Evolutionary conservation across 2,888 invertebrate species (phyloP), one percentile per base, ranked within the genome.

Genomic region (Pseudococcus viburni): DNA sequence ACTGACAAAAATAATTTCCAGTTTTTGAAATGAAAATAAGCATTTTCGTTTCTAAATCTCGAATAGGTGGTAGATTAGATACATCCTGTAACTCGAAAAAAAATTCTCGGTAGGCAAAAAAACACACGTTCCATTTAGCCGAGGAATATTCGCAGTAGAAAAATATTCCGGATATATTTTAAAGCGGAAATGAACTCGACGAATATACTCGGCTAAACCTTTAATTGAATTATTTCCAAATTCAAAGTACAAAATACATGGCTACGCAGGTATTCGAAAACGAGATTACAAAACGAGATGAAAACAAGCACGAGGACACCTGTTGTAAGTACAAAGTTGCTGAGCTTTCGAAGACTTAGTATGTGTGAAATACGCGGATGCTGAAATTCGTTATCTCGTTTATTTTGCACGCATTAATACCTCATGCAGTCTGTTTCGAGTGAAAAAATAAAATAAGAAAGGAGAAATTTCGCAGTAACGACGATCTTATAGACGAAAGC

Each of bases 241-340:
- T 19, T n/a, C 46, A 46, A 83, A 83, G 33, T 42, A 42, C 42
- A 42, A 42, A 6, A 42, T 42, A 42, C 42, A 42, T 3, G 26
- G 26, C 26, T 33, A 33, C 26, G 26, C 42, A 42, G 42, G 42
- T 17, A 42, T 33, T n/a, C 80, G n/a, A 22, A 22, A 83, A 46
- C 5, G 19, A 83, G 26, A 46, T n/a, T 46, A n/a, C 80, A n/a
- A 83, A 83, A 22, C 6, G n/a, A 46, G 17, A 46, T 46, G n/a
- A 83, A 83, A 83, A 83, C 46, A 83, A 83, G 80, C 42, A 4
- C 19, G 46, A 46, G 46, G 46, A 46, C 80, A 83, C 80, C 80
- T 83, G 80, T 83, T 83, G 73, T 73, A 26, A 42, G 8, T 12
- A 64, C 22, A 64, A 73, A 73, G 33, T 73, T 73, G 33, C 33